These are phyloP conservation scores for Macrosoma leucophasiata DNA, from an alignment of 2,888 invertebrate genomes.

Conservation along the genomic window DNA sequence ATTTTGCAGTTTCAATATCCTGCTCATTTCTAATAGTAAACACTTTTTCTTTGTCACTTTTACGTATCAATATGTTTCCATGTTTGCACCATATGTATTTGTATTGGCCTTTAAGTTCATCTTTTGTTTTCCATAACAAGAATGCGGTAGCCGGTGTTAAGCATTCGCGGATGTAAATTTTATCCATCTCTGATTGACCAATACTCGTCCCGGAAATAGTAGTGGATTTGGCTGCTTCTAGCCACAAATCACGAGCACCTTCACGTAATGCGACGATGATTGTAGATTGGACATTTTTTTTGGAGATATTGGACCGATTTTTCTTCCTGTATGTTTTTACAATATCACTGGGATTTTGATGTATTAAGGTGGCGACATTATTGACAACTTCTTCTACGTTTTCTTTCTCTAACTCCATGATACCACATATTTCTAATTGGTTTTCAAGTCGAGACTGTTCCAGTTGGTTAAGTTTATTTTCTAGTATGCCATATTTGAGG, in stretches of 20 bases:
- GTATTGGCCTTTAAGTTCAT: conserved; percentile 12
- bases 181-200: background rate
- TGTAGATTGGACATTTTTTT: no score
- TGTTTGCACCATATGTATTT: conserved; percentile 19
- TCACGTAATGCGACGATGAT: conserved; percentile 4
- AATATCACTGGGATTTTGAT: background rate
- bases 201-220: no score
- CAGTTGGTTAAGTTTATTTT: background rate
- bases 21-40: background rate
- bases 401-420: conserved; percentile 4
- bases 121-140: conserved; percentile 13
- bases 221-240: conserved; percentile 4
- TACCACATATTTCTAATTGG: conserved; percentile 13
- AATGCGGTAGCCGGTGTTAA: conserved; percentile 12
- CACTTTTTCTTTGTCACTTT: conserved; percentile 10
- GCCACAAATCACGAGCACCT: conserved; percentile 1
- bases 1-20: no score
- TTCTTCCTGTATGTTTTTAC: no score
- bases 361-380: conserved; percentile 1
- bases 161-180: conserved; percentile 11
- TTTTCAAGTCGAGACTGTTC: conserved; percentile 7
- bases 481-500: background rate
- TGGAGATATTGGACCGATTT: no score
- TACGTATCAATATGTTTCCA: conserved; percentile 11
- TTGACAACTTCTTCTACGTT: conserved; percentile 5